These are phyloP conservation scores for Cynocephalus volans DNA, from an alignment of 2,113 vertebrate species.

Conservation along the genomic window DNA sequence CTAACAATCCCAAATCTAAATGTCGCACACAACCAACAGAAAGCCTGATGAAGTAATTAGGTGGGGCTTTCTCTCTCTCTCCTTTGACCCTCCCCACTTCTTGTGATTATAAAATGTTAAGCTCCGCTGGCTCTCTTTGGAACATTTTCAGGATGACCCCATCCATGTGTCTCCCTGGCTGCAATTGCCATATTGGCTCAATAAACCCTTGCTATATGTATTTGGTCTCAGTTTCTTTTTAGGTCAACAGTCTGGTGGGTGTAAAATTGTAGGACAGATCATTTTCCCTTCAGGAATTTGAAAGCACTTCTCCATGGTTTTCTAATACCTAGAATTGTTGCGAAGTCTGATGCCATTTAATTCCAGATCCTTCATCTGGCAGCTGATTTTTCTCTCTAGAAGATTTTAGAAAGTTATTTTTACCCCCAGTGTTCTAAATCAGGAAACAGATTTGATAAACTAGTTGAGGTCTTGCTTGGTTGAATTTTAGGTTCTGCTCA, in stretches of 20 bases:
- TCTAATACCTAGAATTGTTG: conserved; percentile 36
- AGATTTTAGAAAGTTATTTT: conserved; percentile 12
- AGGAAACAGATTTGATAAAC: conserved; percentile 8
- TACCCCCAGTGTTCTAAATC: not conserved
- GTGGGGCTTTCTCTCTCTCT: too few relatives aligned
- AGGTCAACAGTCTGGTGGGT: not conserved
- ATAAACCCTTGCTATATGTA: too few relatives aligned
- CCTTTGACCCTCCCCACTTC: too few relatives aligned
- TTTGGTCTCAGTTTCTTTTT: too few relatives aligned
- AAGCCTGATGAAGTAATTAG: too few relatives aligned
- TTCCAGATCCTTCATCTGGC: not conserved
- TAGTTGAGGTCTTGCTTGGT: not conserved
- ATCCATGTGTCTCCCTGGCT: too few relatives aligned
- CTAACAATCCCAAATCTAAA: too few relatives aligned
- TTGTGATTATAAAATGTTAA: too few relatives aligned
- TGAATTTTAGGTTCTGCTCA: conserved; percentile 37
- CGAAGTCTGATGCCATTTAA: conserved; percentile 1
- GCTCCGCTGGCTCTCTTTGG: too few relatives aligned
- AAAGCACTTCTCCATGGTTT: not conserved
- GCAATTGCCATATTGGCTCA: too few relatives aligned
- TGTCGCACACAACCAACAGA: too few relatives aligned
- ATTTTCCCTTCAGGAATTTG: conserved; percentile 4
- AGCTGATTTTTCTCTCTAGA: conserved; percentile 35
- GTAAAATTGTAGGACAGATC: conserved; percentile 3
- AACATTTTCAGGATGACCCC: too few relatives aligned